Conservation (phyloP, 92 coral and sea anemone genomes). For the Phymanthus crucifer region DNA sequence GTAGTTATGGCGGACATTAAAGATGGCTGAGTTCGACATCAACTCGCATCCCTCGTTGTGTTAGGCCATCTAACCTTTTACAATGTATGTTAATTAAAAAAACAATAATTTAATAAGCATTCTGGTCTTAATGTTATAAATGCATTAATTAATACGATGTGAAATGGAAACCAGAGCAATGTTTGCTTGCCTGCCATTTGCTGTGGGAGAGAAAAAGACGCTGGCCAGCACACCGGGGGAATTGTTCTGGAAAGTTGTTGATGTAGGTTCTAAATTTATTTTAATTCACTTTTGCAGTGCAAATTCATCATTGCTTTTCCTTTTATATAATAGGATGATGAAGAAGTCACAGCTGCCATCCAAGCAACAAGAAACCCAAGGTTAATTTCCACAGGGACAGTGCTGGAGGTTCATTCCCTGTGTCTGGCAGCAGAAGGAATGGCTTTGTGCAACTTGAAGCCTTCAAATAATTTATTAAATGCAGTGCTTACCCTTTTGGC, state of each 20-base stretch:
- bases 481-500: slow-evolving; percentile 34
- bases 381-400: slow-evolving; percentile 26
- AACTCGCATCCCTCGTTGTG: too few relatives aligned
- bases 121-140: too few relatives aligned
- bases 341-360: neutral
- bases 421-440: slow-evolving; percentile 35
- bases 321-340: slow-evolving; percentile 14
- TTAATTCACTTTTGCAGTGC: neutral
- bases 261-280: slow-evolving; percentile 1
- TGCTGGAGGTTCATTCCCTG: slow-evolving; percentile 8
- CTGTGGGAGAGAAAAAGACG: slow-evolving; percentile 21
- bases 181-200: too few relatives aligned
- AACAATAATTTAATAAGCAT: too few relatives aligned
- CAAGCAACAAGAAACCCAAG: slow-evolving; percentile 13
- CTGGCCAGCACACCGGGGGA: neutral
- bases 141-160: too few relatives aligned
- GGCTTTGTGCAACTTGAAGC: slow-evolving; percentile 35
- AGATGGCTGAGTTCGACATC: too few relatives aligned
- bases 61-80: too few relatives aligned
- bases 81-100: too few relatives aligned
- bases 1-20: too few relatives aligned
- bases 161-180: too few relatives aligned
- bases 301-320: neutral
- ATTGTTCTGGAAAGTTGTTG: slow-evolving; percentile 15
- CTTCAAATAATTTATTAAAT: slow-evolving; percentile 21